Evolutionary conservation across 2,888 invertebrate genomes (phyloP), one percentile per base, ranked within the genome.

Genomic region (Trachelus tabidus): DNA sequence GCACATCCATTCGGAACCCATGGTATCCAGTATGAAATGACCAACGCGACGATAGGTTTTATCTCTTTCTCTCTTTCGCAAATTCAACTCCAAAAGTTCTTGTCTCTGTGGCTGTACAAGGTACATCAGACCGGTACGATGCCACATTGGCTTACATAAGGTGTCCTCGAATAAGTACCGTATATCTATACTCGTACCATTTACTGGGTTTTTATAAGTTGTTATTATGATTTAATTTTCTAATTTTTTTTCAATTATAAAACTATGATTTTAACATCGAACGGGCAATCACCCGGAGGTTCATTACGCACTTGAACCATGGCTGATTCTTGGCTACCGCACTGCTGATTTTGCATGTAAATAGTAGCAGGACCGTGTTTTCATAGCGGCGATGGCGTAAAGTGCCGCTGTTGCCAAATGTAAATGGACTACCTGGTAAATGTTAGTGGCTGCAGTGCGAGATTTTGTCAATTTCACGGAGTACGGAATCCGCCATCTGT

Each of bases 11-110:
- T 76, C 80, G 82, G 76, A 81, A 23, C 80, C 79, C 78, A 78
- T 75, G 80, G 81, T 80, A 82, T 81, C 81, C 83, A 81, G 77
- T 75, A 76, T 82, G 83, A 83, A 83, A 85, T 85, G 82, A 83
- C 84, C 87, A 83, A 85, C 80, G 82, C 83, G 81, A 80, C 81
- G 81, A 81, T 81, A 69, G 56, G 9, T 9, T 75, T 71, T 73
- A 35, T 69, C 34, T 69, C 35, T 71, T 30, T 73, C 34, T 12
- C 73, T 73, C 30, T 23, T 56, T 15, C 56, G 6, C 15, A 9
- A 56, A 85, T 81, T 79, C 83, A 79, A 78, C 83, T 84, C 82
- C 85, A 84, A 82, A 87, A 87, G 83, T 87, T 88, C 84, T 89
- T 87, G 85, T 84, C 77, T 76, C 37, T 31, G 31, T 56, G 56